phyloP scores from a whole-genome alignment of 37 sponge, comb jelly and placozoan species.

The Oscarella lobularis region DNA sequence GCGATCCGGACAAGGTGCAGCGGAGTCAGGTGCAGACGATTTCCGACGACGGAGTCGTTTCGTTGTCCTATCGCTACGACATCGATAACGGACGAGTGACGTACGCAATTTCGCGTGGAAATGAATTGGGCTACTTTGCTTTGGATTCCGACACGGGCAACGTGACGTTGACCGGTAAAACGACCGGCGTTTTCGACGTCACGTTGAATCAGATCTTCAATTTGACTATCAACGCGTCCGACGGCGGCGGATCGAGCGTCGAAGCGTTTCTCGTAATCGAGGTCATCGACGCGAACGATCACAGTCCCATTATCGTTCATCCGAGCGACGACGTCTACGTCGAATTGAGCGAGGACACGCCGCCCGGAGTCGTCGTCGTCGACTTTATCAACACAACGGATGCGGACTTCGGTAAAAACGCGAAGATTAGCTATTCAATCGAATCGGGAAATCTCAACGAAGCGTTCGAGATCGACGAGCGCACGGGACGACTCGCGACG shows the following conservation, averaged over 20 bases:
- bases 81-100: neutral
- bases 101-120: neutral
- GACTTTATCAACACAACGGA: neutral
- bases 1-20: neutral
- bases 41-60: neutral
- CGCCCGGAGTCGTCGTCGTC: neutral
- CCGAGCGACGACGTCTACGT: neutral
- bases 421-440: constrained; percentile 24
- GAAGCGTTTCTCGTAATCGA: constrained; percentile 8
- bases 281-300: constrained; percentile 49
- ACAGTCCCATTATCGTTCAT: constrained; percentile 21
- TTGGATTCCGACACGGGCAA: neutral
- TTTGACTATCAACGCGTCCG: neutral
- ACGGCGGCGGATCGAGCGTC: neutral
- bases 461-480: neutral
- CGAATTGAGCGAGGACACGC: neutral
- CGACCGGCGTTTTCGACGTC: neutral
- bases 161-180: neutral
- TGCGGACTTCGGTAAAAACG: constrained; percentile 38
- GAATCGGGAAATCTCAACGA: constrained; percentile 4
- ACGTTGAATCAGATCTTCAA: neutral
- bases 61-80: neutral
- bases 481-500: neutral
- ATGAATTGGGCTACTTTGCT: neutral
- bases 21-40: neutral